These are phyloP conservation scores for Microplitis deprimator DNA, from an alignment of 2,888 invertebrate species.

Conservation along the genomic window DNA sequence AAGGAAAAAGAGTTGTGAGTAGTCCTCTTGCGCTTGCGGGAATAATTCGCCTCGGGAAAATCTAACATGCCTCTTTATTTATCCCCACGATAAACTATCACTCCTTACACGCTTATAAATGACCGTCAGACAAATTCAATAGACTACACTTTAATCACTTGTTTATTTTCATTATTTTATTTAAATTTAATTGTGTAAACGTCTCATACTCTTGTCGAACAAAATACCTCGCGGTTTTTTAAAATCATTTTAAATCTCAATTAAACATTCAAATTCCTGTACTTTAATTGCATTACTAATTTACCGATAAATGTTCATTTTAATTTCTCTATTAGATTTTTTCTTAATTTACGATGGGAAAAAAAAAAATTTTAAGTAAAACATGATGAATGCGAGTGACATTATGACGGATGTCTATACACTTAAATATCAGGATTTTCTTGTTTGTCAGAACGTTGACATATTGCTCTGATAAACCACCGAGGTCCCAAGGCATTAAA, in stretches of 20 bases:
- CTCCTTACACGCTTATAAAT: background rate
- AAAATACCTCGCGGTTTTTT: too few species aligned
- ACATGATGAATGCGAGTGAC: constrained; percentile 63
- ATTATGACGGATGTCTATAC: constrained; percentile 67
- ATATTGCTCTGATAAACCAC: constrained; percentile 69
- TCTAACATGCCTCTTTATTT: background rate
- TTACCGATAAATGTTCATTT: too few species aligned
- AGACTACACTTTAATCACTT: constrained; percentile 10
- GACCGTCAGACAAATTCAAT: constrained; percentile 10
- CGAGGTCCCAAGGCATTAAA: constrained; percentile 39
- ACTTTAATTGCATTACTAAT: too few species aligned
- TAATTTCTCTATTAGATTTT: too few species aligned
- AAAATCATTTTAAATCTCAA: too few species aligned
- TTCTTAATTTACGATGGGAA: background rate
- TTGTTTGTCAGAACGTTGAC: constrained; percentile 63
- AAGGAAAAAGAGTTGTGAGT: background rate
- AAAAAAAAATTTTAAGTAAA: constrained; percentile 1
- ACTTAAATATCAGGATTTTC: background rate
- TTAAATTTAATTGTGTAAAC: background rate
- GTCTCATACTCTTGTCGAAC: too few species aligned
- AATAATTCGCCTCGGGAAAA: background rate
- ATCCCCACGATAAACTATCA: constrained; percentile 1
- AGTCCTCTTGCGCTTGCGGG: background rate
- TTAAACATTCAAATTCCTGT: too few species aligned
- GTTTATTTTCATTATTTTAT: background rate